A percentile compares a stretch with the other conserved stretches of the same genome.
These are phyloP conservation scores for crab-eating macaque (Macaca fascicularis) DNA, from an alignment of 2,113 vertebrate genomes.

Conservation along the genomic window DNA sequence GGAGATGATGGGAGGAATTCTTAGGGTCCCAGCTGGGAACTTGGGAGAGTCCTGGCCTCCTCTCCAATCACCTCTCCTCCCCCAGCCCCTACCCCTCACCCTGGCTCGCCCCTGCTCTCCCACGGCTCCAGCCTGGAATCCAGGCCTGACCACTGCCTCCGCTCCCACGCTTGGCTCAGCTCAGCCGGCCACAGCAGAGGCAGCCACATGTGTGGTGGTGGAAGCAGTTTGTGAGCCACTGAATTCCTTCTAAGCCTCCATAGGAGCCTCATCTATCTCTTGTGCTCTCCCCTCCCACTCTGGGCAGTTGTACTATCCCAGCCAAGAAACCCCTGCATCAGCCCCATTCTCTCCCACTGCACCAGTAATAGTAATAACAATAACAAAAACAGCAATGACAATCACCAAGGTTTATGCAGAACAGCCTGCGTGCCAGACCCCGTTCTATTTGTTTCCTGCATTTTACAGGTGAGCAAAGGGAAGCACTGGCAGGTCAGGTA, in stretches of 20 bases:
- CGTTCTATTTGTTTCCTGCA: neutral
- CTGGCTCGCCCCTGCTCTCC: neutral
- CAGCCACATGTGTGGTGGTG: neutral
- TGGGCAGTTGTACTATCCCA: neutral
- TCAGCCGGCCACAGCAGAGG: neutral
- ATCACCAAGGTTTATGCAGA: neutral
- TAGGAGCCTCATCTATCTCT: neutral
- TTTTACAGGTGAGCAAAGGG: neutral
- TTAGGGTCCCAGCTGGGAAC: slow-evolving; percentile 37
- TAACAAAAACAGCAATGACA: neutral
- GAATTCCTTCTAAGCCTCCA: neutral
- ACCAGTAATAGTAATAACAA: neutral
- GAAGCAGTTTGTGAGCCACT: neutral
- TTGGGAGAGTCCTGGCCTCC: slow-evolving; percentile 35
- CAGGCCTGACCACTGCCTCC: neutral
- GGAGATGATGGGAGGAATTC: neutral
- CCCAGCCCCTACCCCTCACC: neutral
- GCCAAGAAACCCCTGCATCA: neutral
- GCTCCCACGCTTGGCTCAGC: slow-evolving; percentile 29
- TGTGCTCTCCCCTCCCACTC: neutral
- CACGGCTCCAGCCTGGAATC: slow-evolving; percentile 46
- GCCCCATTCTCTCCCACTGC: neutral
- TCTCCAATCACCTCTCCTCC: slow-evolving; percentile 20
- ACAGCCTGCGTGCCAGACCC: accelerated
- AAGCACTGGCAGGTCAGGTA: neutral